Base-by-base conservation (phyloP, 2,797 vertebrate species). In the Coccyzus lansbergi region DNA sequence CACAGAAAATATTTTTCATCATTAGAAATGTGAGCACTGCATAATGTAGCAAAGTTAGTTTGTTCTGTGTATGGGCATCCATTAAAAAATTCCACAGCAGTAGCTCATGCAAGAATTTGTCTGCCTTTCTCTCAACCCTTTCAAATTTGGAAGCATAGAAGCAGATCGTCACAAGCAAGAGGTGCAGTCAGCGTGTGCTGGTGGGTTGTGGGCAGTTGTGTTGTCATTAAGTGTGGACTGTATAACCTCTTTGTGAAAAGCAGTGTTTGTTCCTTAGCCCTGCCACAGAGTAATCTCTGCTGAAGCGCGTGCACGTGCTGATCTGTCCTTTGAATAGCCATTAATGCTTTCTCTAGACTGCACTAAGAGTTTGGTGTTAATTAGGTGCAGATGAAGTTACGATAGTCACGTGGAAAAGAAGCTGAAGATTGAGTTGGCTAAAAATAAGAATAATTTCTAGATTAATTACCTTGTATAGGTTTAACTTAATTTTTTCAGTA, bases 391-490 rank as follows among this genome's bases (percentile, higher is more conserved):
- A 70, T 90, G 79, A 75, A 95, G 38, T 85, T 81, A 31, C 2
- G 15, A 75, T 89, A 70, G 87, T 89, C n/a, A n/a, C 7, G 17
- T 75, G 69, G 85, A 78, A 83, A 94, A 86, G 65, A 78, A 83
- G 63, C 40, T 88, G 52, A 75, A 92, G 89, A 90, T 36, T 44
- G 72, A 91, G 34, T 44, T 88, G 36, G 38, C 34, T 86, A 46
- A 92, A 92, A 95, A 78, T 51, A 46, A 83, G 80, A 38, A 52
- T 38, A 15, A 91, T 91, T 95, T 90, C 49, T 77, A 19, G 83
- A 86, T 72, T 91, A 96, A 92, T 92, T 93, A 94, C 65, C 28
- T 53, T 56, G 36, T 90, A 36, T 75, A 38, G 42, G 20, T 88
- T 90, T 95, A 91, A 69, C 52, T 93, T 79, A 70, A 60, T 78